Evolutionary conservation across 2,797 vertebrate genomes (phyloP).

Genomic region (Mus minutoides): DNA sequence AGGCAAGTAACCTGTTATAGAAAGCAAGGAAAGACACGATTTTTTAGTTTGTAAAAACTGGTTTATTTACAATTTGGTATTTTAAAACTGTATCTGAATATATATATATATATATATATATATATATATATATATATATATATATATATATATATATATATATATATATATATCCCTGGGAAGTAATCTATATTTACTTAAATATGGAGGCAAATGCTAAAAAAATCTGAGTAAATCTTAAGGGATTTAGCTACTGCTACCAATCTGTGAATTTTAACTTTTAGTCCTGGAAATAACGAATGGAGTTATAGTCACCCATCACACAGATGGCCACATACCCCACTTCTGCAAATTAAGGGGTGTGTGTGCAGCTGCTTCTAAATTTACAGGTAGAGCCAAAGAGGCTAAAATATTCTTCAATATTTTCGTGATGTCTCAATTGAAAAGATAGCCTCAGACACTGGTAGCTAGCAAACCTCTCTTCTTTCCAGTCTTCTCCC

Average conservation of each 20-base stretch:
- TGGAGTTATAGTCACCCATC: not conserved
- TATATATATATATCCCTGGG: conserved; percentile 32
- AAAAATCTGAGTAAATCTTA: conserved; percentile 68
- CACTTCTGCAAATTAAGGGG: not conserved
- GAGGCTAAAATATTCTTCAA: not conserved
- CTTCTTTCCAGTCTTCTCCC: not conserved
- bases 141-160: no score
- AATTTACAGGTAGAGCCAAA: not conserved
- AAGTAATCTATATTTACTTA: conserved; percentile 63
- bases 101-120: not conserved
- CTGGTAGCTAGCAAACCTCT: not conserved
- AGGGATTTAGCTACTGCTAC: conserved; percentile 61
- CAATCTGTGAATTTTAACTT: conserved; percentile 57
- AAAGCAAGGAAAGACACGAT: conserved; percentile 81
- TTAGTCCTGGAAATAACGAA: conserved; percentile 62
- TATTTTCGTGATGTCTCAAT: not conserved
- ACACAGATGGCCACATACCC: not conserved
- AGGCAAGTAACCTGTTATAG: conserved; percentile 54
- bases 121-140: no score
- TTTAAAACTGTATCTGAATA: conserved; percentile 76
- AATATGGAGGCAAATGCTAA: conserved; percentile 65
- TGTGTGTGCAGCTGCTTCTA: not conserved
- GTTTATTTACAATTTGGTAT: conserved; percentile 81
- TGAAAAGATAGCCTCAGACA: conserved; percentile 35
- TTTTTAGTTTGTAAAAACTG: conserved; percentile 75